These are phyloP conservation scores for Marmota monax DNA, from an alignment of 2,113 vertebrate species.

Conservation along the genomic window DNA sequence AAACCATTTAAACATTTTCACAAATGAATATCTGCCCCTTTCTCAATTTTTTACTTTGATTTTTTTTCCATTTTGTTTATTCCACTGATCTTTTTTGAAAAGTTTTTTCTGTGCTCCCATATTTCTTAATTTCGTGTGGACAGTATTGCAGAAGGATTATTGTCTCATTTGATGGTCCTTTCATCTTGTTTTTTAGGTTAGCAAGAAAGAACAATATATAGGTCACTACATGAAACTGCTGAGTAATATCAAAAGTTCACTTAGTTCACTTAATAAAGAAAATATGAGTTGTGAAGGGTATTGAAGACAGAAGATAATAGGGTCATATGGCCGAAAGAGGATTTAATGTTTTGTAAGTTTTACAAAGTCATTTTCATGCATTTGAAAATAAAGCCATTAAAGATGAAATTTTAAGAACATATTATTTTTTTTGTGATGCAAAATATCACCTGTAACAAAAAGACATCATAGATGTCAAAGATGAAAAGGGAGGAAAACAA, in stretches of 20 bases:
- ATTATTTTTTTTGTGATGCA: constrained; percentile 28
- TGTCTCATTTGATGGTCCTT: constrained; percentile 33
- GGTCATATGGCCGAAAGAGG: neutral
- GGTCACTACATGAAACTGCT: constrained; percentile 17
- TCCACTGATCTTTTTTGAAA: constrained; percentile 23
- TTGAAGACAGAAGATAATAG: neutral
- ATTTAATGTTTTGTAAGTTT: constrained; percentile 22
- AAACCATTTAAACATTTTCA: constrained; percentile 45
- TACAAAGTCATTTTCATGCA: constrained; percentile 39
- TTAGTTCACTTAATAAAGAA: constrained; percentile 42
- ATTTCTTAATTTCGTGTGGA: constrained; percentile 7
- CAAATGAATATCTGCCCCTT: constrained; percentile 11
- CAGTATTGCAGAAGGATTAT: constrained; percentile 39
- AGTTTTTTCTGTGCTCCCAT: neutral
- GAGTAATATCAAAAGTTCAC: constrained; percentile 43
- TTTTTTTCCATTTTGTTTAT: constrained; percentile 8
- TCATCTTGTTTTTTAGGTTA: constrained; percentile 51
- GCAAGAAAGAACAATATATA: constrained; percentile 21
- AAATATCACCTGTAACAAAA: constrained; percentile 55
- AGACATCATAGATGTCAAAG: neutral
- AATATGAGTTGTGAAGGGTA: constrained; percentile 36
- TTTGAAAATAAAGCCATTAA: constrained; percentile 60
- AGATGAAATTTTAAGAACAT: constrained; percentile 4
- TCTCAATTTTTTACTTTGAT: neutral
- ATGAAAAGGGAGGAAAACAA: constrained; percentile 54